Evolutionary conservation across 2,888 invertebrate genomes (phyloP), one percentile per base, ranked within the genome.

Genomic region (Caenorhabditis plicata): DNA sequence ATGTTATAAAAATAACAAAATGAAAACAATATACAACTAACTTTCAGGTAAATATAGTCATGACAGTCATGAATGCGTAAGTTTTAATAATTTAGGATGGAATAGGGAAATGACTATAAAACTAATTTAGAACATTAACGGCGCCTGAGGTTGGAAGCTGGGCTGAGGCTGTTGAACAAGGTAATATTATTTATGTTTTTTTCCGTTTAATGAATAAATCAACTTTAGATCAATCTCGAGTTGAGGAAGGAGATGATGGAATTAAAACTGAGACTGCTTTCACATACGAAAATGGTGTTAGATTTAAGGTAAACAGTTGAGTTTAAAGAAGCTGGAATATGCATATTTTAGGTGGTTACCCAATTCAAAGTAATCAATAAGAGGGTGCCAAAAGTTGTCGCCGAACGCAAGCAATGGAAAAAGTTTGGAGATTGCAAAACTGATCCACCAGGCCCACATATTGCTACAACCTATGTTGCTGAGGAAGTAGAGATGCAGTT

Each of bases 401-500:
- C 96, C 0, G 86, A 87, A 64, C 87, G 98, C 64, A 96, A 85
- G 84, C 89, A 89, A 39, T 95, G 92, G 92, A 86, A 88, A 45
- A 98, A 98, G 83, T 98, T 93, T 85, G 98, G 98, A 9, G 89
- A 89, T 71, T 92, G 92, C 0, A 87, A 87, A 11, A 87, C 85
- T 80, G 96, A 98, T 81, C 90, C 92, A 74, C 90, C 93, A n/a
- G 95, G 96, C 0, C 96, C 96, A 0, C 93, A 96, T 83, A 68
- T 77, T 11, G 90, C 94, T n/a, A 96, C 94, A 4, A 98, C 96
- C 1, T 90, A 92, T 78, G 90, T 91, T 1, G 89, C 90, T 61
- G 96, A 96, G 85, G 94, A 94, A 85, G 91, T 96, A 7, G 90
- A 87, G 78, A 92, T 98, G 91, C 92, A 83, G 78, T 85, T 84